Conservation (phyloP, 2,888 invertebrate genomes). For the Orgyia antiqua region DNA sequence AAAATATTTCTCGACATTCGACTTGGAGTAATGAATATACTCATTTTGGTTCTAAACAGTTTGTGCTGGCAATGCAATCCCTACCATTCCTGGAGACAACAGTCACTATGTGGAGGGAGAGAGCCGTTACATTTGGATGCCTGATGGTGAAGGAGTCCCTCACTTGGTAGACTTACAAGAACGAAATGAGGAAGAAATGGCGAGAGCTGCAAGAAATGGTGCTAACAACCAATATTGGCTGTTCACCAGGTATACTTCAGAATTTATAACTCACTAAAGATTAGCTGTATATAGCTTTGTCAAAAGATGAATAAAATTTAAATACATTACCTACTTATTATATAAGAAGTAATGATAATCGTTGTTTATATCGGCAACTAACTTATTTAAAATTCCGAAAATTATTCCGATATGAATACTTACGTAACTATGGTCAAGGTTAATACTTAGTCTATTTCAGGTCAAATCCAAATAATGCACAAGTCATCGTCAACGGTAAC, state of each 20-base stretch:
- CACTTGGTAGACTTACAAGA: conserved; percentile 51
- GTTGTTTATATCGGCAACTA: too few species aligned
- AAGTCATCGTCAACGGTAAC: conserved; percentile 43
- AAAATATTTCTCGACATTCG: too few species aligned
- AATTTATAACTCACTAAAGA: too few species aligned
- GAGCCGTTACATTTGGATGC: conserved; percentile 66
- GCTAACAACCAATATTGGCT: conserved; percentile 57
- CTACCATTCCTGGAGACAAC: conserved; percentile 53
- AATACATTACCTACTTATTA: too few species aligned
- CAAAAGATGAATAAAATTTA: too few species aligned
- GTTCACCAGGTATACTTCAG: conserved; percentile 45
- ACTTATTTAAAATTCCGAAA: too few species aligned
- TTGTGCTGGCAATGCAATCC: conserved; percentile 38
- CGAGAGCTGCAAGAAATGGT: conserved; percentile 36
- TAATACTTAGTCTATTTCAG: too few species aligned
- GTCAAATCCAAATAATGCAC: conserved; percentile 37
- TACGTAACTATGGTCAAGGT: too few species aligned
- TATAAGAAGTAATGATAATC: too few species aligned
- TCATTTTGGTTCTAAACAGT: conserved; percentile 36
- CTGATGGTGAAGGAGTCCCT: conserved; percentile 51
- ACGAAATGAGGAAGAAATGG: conserved; percentile 30
- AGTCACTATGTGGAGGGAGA: conserved; percentile 62
- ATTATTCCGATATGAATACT: too few species aligned
- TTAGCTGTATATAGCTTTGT: too few species aligned
- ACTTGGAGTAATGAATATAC: too few species aligned